These are phyloP conservation scores for Ciconia stormi DNA, from an alignment of 2,113 vertebrate genomes.

Conservation along the genomic window DNA sequence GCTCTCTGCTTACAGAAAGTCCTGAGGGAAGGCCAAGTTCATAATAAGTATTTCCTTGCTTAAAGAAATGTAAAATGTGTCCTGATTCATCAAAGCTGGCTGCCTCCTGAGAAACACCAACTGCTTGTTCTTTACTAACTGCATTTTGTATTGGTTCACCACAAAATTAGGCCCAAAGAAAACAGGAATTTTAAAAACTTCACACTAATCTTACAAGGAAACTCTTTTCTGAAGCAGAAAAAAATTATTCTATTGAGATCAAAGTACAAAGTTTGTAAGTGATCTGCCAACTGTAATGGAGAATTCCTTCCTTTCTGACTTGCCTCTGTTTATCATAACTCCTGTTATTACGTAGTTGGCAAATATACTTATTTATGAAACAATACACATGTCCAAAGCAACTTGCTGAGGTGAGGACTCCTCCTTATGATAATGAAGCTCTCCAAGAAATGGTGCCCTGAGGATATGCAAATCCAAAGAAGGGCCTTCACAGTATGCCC, in stretches of 20 bases:
- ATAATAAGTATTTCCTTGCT: constrained; percentile 8
- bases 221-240: not conserved
- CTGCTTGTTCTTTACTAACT: constrained; percentile 16
- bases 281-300: not conserved
- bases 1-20: not conserved
- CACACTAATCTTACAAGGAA: not conserved
- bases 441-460: not conserved
- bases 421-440: not conserved
- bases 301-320: constrained; percentile 15
- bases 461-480: not conserved
- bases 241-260: not conserved
- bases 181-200: not conserved
- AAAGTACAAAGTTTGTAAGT: constrained; percentile 12
- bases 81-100: not conserved
- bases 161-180: not conserved
- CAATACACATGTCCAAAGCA: not conserved
- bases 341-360: not conserved
- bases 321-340: constrained; percentile 22
- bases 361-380: not conserved
- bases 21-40: constrained; percentile 28
- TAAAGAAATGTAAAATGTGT: not conserved
- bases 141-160: not conserved
- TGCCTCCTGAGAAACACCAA: constrained; percentile 25
- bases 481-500: not conserved
- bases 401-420: not conserved